Conservation (phyloP, 2,797 vertebrate species). For the Aotus griseimembra region DNA sequence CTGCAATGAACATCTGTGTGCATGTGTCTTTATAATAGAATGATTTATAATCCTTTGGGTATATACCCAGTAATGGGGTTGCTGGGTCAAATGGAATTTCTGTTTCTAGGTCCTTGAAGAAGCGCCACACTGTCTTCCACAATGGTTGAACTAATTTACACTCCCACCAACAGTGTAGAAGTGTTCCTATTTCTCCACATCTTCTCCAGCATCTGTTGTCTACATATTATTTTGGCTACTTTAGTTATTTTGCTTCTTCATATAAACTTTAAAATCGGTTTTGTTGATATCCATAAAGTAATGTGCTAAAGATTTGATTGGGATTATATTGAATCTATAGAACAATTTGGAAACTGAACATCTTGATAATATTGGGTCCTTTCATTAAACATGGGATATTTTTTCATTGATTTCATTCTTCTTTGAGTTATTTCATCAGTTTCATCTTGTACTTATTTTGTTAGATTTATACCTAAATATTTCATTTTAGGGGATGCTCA, state of each 20-base stretch:
- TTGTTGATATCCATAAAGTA: neutral
- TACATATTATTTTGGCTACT: neutral
- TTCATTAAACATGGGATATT: neutral
- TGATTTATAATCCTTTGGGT: too few relatives aligned
- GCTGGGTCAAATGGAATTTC: too few relatives aligned
- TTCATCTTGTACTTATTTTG: neutral
- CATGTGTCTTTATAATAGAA: too few relatives aligned
- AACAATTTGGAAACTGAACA: neutral
- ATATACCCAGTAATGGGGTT: too few relatives aligned
- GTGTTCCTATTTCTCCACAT: too few relatives aligned
- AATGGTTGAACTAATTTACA: too few relatives aligned
- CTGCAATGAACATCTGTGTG: too few relatives aligned
- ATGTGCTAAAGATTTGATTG: neutral
- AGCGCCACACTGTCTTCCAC: too few relatives aligned
- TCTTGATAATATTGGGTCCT: neutral
- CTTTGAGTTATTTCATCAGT: neutral
- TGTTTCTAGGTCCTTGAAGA: too few relatives aligned
- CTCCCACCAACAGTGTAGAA: too few relatives aligned
- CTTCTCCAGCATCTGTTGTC: too few relatives aligned
- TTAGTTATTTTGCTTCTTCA: neutral
- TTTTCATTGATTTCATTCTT: neutral
- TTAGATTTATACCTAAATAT: neutral
- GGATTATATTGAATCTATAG: neutral
- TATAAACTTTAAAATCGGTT: neutral
- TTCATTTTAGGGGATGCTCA: neutral